Evolutionary conservation across 1,140 invertebrate species (phyloP), one percentile per base, ranked within the genome.

Genomic region (Eufriesea mexicana): DNA sequence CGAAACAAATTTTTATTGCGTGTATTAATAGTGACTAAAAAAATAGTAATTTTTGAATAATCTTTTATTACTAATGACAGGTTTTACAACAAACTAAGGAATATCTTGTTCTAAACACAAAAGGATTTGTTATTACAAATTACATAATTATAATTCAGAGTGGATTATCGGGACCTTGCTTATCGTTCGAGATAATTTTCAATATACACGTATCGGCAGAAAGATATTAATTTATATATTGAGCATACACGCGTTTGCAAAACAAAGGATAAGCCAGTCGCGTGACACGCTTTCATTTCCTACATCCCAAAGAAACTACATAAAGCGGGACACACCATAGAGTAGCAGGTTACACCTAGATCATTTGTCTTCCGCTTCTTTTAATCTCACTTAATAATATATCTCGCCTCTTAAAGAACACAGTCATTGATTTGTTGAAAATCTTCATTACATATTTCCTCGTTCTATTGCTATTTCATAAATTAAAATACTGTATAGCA

Each of bases 351-450:
- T 28, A 49, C 64, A 42, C 55, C 5, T 10, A 16, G 49, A 42
- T 35, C 51, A 57, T 70, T 57, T 57, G 51, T 57, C 64, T 57
- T 42, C 61, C 47, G 42, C 42, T 20, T 9, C 61, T 28, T 70
- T 68, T 79, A 79, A 79, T 57, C n/a, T n/a, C 47, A 35, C 76
- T 79, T 79, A 79, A 79, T 79, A 70, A 70, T 79, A 70, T 68
- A 35, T 28, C 49, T 61, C 35, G 23, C 9, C 28, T 66, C n/a
- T 5, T 47, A 10, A 55, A 70, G 64, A 18, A 67, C 35, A 78
- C 75, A 35, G n/a, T 14, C 18, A 61, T 35, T 7, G 14, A 20
- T 57, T n/a, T 35, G 71, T 28, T 62, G 62, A 79, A 57, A 57
- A 59, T 35, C 49, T 42, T 70, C 49, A 68, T 79, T 68, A n/a